Evolutionary conservation across 2,797 vertebrate genomes (phyloP).

Genomic region (Dipus sagitta): DNA sequence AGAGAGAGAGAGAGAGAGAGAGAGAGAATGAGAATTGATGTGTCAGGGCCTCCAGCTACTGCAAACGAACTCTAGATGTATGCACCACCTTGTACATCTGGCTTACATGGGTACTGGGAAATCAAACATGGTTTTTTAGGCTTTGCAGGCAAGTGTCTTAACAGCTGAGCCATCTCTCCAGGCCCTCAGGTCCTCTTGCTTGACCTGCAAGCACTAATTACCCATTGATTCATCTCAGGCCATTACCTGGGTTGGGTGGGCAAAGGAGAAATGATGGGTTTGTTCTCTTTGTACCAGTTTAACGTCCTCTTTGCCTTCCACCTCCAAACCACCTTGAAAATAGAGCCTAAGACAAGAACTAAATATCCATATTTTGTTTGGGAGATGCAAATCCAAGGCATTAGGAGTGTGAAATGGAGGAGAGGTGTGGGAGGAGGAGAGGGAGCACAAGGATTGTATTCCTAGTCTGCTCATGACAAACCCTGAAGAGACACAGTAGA

Average conservation of each 20-base stretch:
- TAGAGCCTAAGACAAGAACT: neutral
- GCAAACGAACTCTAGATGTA: too few species aligned
- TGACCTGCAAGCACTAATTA: too few species aligned
- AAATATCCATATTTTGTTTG: constrained; percentile 33
- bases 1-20: too few species aligned
- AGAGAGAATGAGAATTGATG: too few species aligned
- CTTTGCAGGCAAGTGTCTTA: too few species aligned
- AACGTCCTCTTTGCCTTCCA: too few species aligned
- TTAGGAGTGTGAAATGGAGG: neutral
- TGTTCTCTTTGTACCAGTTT: neutral
- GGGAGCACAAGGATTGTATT: neutral
- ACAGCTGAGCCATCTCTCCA: too few species aligned
- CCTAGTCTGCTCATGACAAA: neutral
- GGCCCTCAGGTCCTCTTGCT: too few species aligned
- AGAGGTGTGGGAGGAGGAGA: neutral
- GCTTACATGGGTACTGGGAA: too few species aligned
- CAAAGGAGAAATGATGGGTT: neutral
- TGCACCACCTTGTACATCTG: too few species aligned
- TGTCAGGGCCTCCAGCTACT: too few species aligned
- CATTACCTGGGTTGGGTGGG: neutral
- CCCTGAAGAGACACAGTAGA: neutral
- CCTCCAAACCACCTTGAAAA: constrained; percentile 31
- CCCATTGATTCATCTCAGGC: neutral
- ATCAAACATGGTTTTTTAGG: too few species aligned
- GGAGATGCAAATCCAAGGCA: neutral